Conservation (phyloP, 2,888 invertebrate genomes). For the Dione juno region DNA sequence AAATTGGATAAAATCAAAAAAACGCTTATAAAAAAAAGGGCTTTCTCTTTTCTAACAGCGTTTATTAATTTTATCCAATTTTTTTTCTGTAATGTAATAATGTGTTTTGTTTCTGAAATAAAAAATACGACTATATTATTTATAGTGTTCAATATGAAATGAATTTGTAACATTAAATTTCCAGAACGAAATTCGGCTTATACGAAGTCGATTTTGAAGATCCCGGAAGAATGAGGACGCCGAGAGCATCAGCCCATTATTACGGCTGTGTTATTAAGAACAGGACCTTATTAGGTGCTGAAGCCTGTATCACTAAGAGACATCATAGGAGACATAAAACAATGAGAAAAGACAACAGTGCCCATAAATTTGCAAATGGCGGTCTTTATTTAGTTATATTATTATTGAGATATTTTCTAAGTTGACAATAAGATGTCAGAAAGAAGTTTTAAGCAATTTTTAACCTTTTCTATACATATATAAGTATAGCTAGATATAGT, state of each 20-base stretch:
- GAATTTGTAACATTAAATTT: too few species aligned
- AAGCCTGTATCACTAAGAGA: not conserved
- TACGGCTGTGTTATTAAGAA: slow-evolving; percentile 34
- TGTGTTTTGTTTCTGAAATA: too few species aligned
- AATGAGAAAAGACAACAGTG: not conserved
- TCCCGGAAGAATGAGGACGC: slow-evolving; percentile 45
- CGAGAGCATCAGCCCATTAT: slow-evolving; percentile 47
- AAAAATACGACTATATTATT: too few species aligned
- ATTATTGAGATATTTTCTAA: not conserved
- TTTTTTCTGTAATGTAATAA: too few species aligned
- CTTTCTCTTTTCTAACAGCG: too few species aligned
- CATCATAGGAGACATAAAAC: not conserved
- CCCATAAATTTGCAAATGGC: not conserved
- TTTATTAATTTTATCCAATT: too few species aligned
- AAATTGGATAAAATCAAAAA: too few species aligned
- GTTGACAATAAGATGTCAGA: not conserved
- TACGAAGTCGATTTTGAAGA: slow-evolving; percentile 50
- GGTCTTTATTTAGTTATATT: not conserved
- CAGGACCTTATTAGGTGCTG: slow-evolving; percentile 16
- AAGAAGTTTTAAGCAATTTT: too few species aligned
- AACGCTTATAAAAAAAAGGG: too few species aligned
- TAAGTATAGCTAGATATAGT: too few species aligned
- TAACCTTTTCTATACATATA: too few species aligned
- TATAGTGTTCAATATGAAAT: too few species aligned
- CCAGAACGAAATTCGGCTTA: slow-evolving; percentile 52